These are phyloP conservation scores for Strix aluco DNA, from an alignment of 2,113 vertebrate species.

Conservation along the genomic window DNA sequence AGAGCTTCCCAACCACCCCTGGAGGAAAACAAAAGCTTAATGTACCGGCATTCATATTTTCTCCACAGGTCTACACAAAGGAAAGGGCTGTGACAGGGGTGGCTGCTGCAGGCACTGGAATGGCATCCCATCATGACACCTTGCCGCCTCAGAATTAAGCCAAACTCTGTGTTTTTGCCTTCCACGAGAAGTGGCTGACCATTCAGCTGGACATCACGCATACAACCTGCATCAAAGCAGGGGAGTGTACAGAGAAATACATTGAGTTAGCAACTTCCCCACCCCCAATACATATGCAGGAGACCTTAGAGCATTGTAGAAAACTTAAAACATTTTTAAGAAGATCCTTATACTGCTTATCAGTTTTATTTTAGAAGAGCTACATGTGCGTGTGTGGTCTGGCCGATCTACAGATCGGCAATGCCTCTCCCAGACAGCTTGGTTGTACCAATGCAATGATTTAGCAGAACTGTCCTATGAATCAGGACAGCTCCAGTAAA, in stretches of 20 bases:
- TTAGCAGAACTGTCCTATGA: background rate
- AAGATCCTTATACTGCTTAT: background rate
- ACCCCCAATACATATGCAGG: background rate
- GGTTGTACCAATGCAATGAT: background rate
- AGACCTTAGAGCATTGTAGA: background rate
- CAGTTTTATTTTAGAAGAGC: background rate
- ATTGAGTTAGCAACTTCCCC: background rate
- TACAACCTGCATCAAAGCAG: conserved; percentile 77
- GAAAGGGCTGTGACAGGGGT: conserved; percentile 82
- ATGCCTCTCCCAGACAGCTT: background rate
- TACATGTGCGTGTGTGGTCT: background rate
- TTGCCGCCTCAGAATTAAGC: conserved; percentile 72
- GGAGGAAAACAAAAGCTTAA: background rate
- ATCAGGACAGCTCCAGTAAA: background rate
- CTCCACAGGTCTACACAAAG: conserved; percentile 89
- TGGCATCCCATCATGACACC: conserved; percentile 79
- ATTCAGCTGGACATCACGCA: conserved; percentile 85
- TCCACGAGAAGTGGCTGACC: conserved; percentile 80
- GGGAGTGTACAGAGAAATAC: background rate
- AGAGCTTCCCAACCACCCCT: background rate
- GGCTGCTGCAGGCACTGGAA: conserved; percentile 82
- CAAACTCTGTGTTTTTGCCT: conserved; percentile 74
- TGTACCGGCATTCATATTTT: conserved; percentile 88
- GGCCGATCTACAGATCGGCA: background rate
- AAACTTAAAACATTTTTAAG: background rate